Percentiles rank a stretch among this genome's conserved stretches.
These are phyloP conservation scores for Toxotes lorentzi DNA, from an alignment of 2,797 vertebrate genomes.

Conservation along the genomic window DNA sequence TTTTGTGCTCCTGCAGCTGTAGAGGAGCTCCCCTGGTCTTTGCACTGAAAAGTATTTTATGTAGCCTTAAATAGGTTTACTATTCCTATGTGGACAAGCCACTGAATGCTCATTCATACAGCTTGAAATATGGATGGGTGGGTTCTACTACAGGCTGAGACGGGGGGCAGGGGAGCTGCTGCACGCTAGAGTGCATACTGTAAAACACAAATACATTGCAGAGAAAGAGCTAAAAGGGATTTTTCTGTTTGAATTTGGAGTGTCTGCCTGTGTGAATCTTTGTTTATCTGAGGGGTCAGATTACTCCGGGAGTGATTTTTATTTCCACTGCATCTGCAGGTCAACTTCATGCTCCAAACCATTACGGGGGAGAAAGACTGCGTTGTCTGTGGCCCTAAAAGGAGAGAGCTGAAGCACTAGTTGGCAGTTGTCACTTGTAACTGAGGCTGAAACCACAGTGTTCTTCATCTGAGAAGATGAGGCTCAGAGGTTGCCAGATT, in stretches of 20 bases:
- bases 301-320: constrained; percentile 33
- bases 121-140: constrained; percentile 57
- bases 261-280: constrained; percentile 27
- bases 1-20: constrained; percentile 42
- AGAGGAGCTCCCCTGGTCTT: constrained; percentile 30
- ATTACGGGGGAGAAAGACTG: constrained; percentile 23
- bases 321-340: constrained; percentile 52
- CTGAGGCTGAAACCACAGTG: constrained; percentile 67
- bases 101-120: constrained; percentile 56
- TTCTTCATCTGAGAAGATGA: constrained; percentile 62
- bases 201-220: constrained; percentile 51
- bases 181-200: constrained; percentile 42
- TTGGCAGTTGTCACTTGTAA: constrained; percentile 72
- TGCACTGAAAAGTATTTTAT: constrained; percentile 45
- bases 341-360: constrained; percentile 37
- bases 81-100: constrained; percentile 64
- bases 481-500: constrained; percentile 68
- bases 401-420: constrained; percentile 63
- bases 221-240: constrained; percentile 7
- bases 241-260: not conserved
- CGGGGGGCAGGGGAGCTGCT: not conserved
- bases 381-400: constrained; percentile 63
- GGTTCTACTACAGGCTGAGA: constrained; percentile 28
- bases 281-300: constrained; percentile 22
- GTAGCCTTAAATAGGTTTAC: constrained; percentile 72